phyloP scores from a whole-genome alignment of 2,888 invertebrate species.

The Ecliptopera silaceata region DNA sequence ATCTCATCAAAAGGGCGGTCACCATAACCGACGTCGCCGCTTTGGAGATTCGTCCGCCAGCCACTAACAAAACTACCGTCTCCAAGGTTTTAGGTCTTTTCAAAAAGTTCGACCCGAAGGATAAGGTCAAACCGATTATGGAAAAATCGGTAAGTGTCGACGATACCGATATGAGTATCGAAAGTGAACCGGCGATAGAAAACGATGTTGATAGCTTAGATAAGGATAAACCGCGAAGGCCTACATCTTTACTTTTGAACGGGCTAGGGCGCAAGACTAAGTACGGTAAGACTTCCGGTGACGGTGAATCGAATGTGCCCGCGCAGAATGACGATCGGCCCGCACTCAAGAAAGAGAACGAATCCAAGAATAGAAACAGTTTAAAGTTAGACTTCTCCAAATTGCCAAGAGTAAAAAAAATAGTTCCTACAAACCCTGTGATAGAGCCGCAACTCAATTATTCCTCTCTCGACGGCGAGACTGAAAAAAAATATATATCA shows the following conservation, averaged over 20 bases:
- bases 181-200: constrained; percentile 45
- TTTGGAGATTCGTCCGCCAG: constrained; percentile 60
- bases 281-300: constrained; percentile 73
- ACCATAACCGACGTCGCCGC: constrained; percentile 87
- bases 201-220: constrained; percentile 47
- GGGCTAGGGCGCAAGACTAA: constrained; percentile 80
- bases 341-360: constrained; percentile 60
- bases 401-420: constrained; percentile 83
- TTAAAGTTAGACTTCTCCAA: constrained; percentile 86
- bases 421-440: constrained; percentile 82
- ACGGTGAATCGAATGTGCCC: constrained; percentile 56
- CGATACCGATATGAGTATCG: constrained; percentile 40
- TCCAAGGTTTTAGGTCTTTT: constrained; percentile 91
- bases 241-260: constrained; percentile 78
- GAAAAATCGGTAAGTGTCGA: constrained; percentile 56
- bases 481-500: constrained; percentile 57
- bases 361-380: constrained; percentile 64
- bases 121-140: constrained; percentile 60
- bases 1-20: constrained; percentile 87
- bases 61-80: constrained; percentile 85
- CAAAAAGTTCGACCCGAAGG: constrained; percentile 87
- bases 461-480: constrained; percentile 62
- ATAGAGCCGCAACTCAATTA: constrained; percentile 78
- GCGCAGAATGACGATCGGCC: constrained; percentile 54
- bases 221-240: constrained; percentile 78